Evolutionary conservation across 2,113 vertebrate genomes (phyloP).

Genomic region (Otis tarda): DNA sequence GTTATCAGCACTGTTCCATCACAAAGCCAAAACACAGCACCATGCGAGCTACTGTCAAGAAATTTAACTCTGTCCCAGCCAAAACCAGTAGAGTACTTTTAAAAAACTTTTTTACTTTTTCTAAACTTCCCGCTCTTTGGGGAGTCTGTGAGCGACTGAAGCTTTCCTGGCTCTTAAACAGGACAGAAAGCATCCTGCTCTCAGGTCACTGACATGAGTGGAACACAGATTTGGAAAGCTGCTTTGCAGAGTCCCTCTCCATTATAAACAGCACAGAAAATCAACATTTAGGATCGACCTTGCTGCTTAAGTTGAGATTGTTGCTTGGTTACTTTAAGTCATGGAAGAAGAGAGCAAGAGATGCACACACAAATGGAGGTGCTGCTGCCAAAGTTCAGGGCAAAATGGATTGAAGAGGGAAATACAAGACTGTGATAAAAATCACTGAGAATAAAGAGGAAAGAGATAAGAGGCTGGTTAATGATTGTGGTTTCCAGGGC

Average conservation of each 20-base stretch:
- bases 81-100: background rate
- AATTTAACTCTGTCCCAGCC: background rate
- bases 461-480: background rate
- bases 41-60: accelerated
- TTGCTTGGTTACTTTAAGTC: background rate
- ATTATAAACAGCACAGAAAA: background rate
- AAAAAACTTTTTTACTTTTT: background rate
- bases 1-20: background rate
- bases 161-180: background rate
- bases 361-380: background rate
- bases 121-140: background rate
- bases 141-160: background rate
- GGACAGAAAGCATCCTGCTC: background rate
- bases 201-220: background rate
- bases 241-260: background rate
- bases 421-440: background rate
- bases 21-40: background rate
- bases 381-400: background rate
- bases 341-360: background rate
- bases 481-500: background rate
- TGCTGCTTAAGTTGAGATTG: too few relatives aligned
- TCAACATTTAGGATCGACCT: background rate
- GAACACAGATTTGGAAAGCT: background rate
- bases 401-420: background rate
- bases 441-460: background rate